Conservation (phyloP, 2,797 vertebrate genomes). For the Lacerta bilineata region DNA sequence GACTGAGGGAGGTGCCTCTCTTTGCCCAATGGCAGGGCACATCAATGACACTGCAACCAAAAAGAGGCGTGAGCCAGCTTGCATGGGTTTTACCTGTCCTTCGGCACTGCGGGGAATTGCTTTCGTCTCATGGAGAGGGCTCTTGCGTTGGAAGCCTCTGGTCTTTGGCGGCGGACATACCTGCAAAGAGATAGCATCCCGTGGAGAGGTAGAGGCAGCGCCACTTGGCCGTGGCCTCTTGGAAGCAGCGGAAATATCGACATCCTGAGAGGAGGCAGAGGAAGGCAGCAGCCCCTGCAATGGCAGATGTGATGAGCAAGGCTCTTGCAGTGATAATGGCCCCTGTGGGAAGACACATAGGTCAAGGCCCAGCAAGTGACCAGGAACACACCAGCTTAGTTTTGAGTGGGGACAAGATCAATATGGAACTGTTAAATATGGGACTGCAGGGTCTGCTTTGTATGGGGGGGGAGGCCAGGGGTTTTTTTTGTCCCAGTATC, state of each 20-base stretch:
- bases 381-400: too few species aligned
- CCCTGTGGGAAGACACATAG: slow-evolving; percentile 12
- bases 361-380: background rate
- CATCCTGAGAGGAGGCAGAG: slow-evolving; percentile 50
- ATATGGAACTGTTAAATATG: too few species aligned
- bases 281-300: slow-evolving; percentile 42
- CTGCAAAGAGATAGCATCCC: slow-evolving; percentile 40
- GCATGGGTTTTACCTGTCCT: background rate
- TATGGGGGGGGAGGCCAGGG: background rate
- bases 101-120: background rate
- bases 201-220: slow-evolving; percentile 46
- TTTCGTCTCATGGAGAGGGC: background rate
- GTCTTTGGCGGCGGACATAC: slow-evolving; percentile 28
- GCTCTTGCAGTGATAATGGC: slow-evolving; percentile 46
- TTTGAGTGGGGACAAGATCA: too few species aligned
- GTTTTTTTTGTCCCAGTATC: background rate
- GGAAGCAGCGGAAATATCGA: slow-evolving; percentile 39
- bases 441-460: background rate
- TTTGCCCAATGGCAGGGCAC: too few species aligned
- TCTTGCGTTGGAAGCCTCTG: too few species aligned
- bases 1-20: too few species aligned
- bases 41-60: background rate
- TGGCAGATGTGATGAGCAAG: slow-evolving; percentile 36
- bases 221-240: slow-evolving; percentile 6
- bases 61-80: background rate